These are phyloP conservation scores for Amiota communis DNA, from an alignment of 2,888 invertebrate species.

Conservation along the genomic window DNA sequence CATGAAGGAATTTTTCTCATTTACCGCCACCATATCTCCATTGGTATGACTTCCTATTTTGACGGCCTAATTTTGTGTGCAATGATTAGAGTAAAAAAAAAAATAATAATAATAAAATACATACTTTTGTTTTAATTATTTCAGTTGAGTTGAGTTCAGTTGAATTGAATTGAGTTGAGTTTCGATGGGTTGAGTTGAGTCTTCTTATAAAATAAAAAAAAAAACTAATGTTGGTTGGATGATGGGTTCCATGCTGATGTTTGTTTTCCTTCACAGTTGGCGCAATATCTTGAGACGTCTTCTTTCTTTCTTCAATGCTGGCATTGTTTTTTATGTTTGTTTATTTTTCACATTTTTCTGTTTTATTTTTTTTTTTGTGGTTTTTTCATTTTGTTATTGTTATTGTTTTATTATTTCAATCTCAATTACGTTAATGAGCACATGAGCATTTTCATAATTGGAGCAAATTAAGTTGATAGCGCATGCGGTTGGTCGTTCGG, in stretches of 20 bases:
- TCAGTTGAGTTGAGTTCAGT: background rate
- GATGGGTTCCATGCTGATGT: background rate
- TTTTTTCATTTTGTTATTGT: conserved; percentile 7
- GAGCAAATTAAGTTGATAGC: conserved; percentile 68
- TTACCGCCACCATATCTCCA: too few relatives aligned
- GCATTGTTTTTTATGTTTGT: conserved; percentile 4
- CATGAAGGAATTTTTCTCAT: conserved; percentile 11
- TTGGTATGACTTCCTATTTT: conserved; percentile 14
- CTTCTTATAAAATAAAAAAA: background rate
- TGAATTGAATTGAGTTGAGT: conserved; percentile 1
- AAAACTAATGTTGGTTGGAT: background rate
- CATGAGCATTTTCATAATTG: conserved; percentile 67
- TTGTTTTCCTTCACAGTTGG: too few relatives aligned
- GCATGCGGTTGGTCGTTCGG: conserved; percentile 39
- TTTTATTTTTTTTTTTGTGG: background rate
- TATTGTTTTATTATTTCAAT: conserved; percentile 12
- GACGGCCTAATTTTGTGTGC: conserved; percentile 22
- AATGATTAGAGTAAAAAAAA: conserved; percentile 6
- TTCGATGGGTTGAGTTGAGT: background rate
- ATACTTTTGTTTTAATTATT: conserved; percentile 23
- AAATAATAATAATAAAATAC: too few relatives aligned
- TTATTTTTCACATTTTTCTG: conserved; percentile 4
- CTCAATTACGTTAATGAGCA: conserved; percentile 67
- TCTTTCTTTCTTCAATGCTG: background rate
- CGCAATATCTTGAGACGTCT: conserved; percentile 1